Evolutionary conservation across 2,797 vertebrate genomes (phyloP), one percentile per base, ranked within the genome.

Genomic region (Platyrinchus mystaceus): DNA sequence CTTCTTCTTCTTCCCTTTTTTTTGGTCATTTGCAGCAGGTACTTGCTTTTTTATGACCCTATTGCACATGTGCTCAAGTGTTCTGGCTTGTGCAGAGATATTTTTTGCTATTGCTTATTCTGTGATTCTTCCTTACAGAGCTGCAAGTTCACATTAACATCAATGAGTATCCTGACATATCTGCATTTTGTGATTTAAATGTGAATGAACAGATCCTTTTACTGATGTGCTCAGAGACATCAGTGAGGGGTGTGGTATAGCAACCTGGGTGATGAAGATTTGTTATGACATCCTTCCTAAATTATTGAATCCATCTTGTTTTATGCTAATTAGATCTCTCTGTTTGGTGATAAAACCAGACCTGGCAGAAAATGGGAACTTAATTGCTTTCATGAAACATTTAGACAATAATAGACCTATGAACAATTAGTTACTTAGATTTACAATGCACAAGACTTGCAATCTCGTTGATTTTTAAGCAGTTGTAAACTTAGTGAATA

Each of bases 331-430:
- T 92, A 76, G 68, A 59, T 69, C 66, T 82, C 81, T 89, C 75
- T 92, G 53, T 89, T 94, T 91, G 64, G 86, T 92, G 84, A 92
- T 93, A 92, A 95, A 95, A 92, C 39, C 75, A 95, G 85, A 79
- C 68, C 83, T 94, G 90, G 70, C 74, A 93, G 77, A 95, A 95
- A 94, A 93, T 63, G 86, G 83, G 52, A 94, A 70, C 37, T 84
- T 90, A 93, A 93, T 96, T 95, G 89, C 80, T 94, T 92, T 87
- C 87, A 73, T 73, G 93, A 95, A 94, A 81, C 87, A 85, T 91
- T 93, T 89, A 87, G 78, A 89, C 78, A 92, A 92, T 93, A 87
- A 95, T 87, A 96, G 82, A 93, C 84, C 46, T 85, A 55, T 64
- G 71, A 95, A 92, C 90, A 89, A 92, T 84, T 83, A 92, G 82